These are phyloP conservation scores for Sebastes matsubarae DNA, from an alignment of 2,797 vertebrate species.

Conservation along the genomic window DNA sequence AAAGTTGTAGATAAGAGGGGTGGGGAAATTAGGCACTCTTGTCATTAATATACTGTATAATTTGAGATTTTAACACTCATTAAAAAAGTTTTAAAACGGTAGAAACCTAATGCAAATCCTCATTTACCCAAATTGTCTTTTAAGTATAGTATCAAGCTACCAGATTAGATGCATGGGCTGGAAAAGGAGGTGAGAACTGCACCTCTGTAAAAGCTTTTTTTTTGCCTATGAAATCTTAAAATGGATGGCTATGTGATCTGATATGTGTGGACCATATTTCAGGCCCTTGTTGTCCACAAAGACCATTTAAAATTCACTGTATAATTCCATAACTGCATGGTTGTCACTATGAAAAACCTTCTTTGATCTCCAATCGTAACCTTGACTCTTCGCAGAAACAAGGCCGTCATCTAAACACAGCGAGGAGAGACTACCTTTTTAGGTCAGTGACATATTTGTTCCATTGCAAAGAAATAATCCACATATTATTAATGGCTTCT, in stretches of 20 bases:
- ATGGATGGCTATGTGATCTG: background rate
- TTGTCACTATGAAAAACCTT: slow-evolving; percentile 3
- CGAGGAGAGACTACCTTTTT: slow-evolving; percentile 12
- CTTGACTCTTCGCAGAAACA: slow-evolving; percentile 25
- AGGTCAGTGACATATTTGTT: slow-evolving; percentile 29
- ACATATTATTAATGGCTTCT: slow-evolving; percentile 46
- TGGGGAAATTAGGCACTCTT: background rate
- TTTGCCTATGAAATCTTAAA: background rate
- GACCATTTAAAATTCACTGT: slow-evolving; percentile 17
- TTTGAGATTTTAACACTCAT: background rate
- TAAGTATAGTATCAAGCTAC: background rate
- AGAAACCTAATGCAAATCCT: background rate
- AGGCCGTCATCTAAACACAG: slow-evolving; percentile 30
- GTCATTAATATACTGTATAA: background rate
- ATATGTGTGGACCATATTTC: slow-evolving; percentile 21
- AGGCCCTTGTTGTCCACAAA: slow-evolving; percentile 1
- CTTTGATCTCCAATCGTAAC: slow-evolving; percentile 19
- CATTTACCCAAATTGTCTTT: background rate
- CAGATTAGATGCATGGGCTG: background rate
- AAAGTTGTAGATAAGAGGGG: slow-evolving; percentile 4
- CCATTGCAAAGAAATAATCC: slow-evolving; percentile 23
- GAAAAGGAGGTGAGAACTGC: background rate
- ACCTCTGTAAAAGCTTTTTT: background rate
- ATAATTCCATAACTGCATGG: slow-evolving; percentile 16
- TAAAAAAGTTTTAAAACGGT: background rate